These are phyloP conservation scores for Cygnus olor DNA, from an alignment of 2,797 vertebrate species.

Conservation along the genomic window DNA sequence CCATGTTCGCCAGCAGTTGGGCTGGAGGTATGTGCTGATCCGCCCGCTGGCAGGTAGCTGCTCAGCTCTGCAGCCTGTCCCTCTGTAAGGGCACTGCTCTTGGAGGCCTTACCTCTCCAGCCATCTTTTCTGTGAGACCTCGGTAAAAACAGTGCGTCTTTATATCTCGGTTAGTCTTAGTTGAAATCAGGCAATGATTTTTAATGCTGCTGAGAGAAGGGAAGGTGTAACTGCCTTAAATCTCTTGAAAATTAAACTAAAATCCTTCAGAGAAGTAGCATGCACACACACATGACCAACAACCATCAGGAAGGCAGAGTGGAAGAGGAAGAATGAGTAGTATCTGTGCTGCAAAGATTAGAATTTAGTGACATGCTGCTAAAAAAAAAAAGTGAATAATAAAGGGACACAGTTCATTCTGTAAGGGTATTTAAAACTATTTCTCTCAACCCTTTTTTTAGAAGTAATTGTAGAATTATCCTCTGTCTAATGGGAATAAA, in stretches of 20 bases:
- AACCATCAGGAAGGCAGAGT: not conserved
- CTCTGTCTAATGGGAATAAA: not conserved
- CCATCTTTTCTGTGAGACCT: not conserved
- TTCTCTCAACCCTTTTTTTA: not conserved
- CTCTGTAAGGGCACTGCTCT: not conserved
- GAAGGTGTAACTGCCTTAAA: not conserved
- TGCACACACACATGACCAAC: too few relatives aligned
- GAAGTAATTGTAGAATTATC: not conserved
- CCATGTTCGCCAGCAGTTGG: not conserved
- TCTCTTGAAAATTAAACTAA: not conserved
- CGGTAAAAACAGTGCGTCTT: fast-evolving
- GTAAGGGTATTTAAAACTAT: not conserved
- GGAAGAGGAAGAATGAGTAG: not conserved
- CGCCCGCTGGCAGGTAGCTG: too few relatives aligned
- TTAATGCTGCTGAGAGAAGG: not conserved
- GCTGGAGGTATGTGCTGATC: not conserved
- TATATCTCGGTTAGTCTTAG: not conserved
- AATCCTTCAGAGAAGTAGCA: not conserved
- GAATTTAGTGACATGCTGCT: not conserved
- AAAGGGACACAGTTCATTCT: not conserved
- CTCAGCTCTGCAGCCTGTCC: not conserved
- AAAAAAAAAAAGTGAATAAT: not conserved
- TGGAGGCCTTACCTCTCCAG: not conserved
- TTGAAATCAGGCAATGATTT: not conserved
- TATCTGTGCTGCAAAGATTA: not conserved